Conservation (phyloP, 2,888 invertebrate genomes). For the Caenorhabditis sinica region DNA sequence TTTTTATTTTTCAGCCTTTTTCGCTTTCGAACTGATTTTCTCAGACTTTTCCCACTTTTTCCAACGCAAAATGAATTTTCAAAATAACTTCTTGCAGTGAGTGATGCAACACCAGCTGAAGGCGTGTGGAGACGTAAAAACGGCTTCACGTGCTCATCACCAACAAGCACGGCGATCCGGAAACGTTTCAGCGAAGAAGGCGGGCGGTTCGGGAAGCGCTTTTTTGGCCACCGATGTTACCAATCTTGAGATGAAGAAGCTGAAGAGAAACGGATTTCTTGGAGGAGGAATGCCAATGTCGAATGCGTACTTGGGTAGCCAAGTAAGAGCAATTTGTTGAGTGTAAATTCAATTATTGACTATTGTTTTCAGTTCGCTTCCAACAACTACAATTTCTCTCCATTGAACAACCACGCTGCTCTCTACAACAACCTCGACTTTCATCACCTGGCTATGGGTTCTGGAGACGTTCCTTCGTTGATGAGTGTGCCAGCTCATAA, state of each 20-base stretch:
- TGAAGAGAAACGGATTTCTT: conserved; percentile 10
- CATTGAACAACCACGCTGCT: conserved; percentile 16
- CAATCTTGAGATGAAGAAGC: conserved; percentile 56
- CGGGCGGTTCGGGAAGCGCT: conserved; percentile 4
- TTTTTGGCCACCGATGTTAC: conserved; percentile 59
- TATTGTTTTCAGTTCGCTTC: neutral
- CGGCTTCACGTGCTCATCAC: conserved; percentile 5
- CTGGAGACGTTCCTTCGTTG: conserved; percentile 51
- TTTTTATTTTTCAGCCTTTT: neutral
- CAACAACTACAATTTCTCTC: conserved; percentile 29
- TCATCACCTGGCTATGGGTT: conserved; percentile 6
- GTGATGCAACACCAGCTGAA: conserved; percentile 38
- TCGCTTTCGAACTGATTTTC: neutral
- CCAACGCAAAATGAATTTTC: too few species aligned
- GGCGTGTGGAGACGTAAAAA: conserved; percentile 20
- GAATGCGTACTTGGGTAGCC: conserved; percentile 8
- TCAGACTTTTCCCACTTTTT: neutral
- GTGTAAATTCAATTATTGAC: too few species aligned
- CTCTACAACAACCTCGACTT: conserved; percentile 43
- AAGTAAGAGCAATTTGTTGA: too few species aligned
- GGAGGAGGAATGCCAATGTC: neutral
- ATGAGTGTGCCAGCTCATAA: conserved; percentile 57
- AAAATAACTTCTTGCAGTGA: neutral
- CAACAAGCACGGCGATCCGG: conserved; percentile 15
- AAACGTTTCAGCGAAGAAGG: neutral